Evolutionary conservation across 2,888 invertebrate genomes (phyloP).

Genomic region (Synanthedon vespiformis): DNA sequence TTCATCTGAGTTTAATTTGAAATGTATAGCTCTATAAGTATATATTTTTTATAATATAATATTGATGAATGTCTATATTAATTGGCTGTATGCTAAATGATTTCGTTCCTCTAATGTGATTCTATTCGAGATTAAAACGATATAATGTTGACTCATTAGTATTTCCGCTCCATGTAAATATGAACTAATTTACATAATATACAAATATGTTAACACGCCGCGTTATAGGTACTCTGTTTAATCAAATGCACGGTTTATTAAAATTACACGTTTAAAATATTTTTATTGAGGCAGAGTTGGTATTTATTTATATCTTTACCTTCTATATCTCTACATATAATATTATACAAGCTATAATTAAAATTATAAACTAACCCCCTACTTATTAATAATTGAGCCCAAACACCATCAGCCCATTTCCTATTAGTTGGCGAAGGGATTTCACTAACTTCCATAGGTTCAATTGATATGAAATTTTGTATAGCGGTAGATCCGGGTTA

Average conservation of each 20-base stretch:
- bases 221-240: constrained; percentile 14
- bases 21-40: constrained; percentile 5
- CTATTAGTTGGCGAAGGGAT: too few species aligned
- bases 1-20: constrained; percentile 8
- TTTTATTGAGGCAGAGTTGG: too few species aligned
- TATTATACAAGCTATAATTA: too few species aligned
- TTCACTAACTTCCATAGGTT: too few species aligned
- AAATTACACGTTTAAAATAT: too few species aligned
- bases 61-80: constrained; percentile 20
- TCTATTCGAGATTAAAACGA: constrained; percentile 19
- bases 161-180: constrained; percentile 23
- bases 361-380: too few species aligned
- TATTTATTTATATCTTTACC: too few species aligned
- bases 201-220: constrained; percentile 19
- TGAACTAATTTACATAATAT: constrained; percentile 12
- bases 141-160: constrained; percentile 24
- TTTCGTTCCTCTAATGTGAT: constrained; percentile 16
- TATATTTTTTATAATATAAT: not conserved
- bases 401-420: too few species aligned
- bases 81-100: constrained; percentile 18
- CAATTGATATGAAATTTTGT: too few species aligned
- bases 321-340: too few species aligned
- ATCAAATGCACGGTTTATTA: not conserved
- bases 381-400: too few species aligned
- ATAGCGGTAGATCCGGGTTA: too few species aligned